Evolutionary conservation across 2,113 vertebrate species (phyloP), one percentile per base, ranked within the genome.

Genomic region (Pelmatolapia mariae): DNA sequence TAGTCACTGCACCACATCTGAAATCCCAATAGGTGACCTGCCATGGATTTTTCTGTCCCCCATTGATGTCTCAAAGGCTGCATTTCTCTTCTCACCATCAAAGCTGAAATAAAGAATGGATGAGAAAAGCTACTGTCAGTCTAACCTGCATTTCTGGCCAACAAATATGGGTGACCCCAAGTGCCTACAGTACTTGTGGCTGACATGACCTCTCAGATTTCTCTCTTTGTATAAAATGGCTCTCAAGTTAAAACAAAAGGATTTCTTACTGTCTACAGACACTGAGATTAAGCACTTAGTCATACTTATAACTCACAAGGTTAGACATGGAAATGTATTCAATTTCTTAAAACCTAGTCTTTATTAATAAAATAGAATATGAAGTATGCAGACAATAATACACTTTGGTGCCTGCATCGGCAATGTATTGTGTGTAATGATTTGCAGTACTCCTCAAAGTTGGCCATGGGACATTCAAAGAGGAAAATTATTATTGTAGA

Each of bases 1-100:
- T 89, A 50, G 83, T 92, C 86, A 52, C 82, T 47, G 54, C 81
- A 47, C 86, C 50, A 33, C 68, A 86, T 90, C 81, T 91, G 76
- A 91, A 91, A 92, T 93, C 91, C 85, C 92, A 90, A 94, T 93
- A 93, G 94, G 93, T 91, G 87, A 91, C 83, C 84, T 45, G 87
- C 50, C 83, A 95, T 93, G 83, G 92, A 93, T 94, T 93, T 94
- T 81, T 89, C 66, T 85, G 45, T 88, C 86, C 81, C 86, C 86
- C 83, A 88, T 73, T 91, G 93, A 63, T 85, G 53, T 82, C 85
- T 92, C 88, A 85, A 93, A 93, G 92, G 68, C 53, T 7, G 18
- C 26, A 57, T 54, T 83, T 56, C 71, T 10, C 82, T 81, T 66
- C 68, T 54, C 31, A 43, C 50, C 86, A 87, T 94, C 83, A 95